phyloP scores from a whole-genome alignment of 2,797 vertebrate species.

The Sphaeramia orbicularis region DNA sequence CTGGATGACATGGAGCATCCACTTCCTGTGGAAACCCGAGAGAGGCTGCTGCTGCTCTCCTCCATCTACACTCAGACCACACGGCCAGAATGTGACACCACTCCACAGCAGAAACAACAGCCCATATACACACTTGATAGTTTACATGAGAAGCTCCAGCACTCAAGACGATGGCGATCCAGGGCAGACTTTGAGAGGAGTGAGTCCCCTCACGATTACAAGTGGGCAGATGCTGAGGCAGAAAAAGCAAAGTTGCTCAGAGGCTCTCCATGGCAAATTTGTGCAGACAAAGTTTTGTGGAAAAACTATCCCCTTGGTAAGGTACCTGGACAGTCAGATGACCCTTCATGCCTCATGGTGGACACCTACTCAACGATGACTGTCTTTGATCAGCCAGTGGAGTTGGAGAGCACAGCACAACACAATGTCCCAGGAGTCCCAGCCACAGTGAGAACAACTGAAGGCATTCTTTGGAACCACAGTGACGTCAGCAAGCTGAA shows the following conservation, averaged over 20 bases:
- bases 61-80: conserved; percentile 91
- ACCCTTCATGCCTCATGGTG: conserved; percentile 91
- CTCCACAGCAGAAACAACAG: conserved; percentile 70
- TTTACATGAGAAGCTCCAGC: conserved; percentile 85
- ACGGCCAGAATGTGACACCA: conserved; percentile 30
- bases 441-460: conserved; percentile 56
- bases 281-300: conserved; percentile 90
- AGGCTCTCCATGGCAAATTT: conserved; percentile 92
- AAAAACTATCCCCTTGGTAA: conserved; percentile 90
- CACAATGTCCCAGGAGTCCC: conserved; percentile 56
- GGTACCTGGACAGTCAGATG: conserved; percentile 92
- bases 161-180: conserved; percentile 47
- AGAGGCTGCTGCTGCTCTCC: conserved; percentile 90
- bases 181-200: conserved; percentile 32
- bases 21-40: conserved; percentile 85
- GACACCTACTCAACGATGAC: conserved; percentile 90
- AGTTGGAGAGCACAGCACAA: conserved; percentile 74
- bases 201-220: conserved; percentile 68
- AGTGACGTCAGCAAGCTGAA: conserved; percentile 82
- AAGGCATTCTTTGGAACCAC: conserved; percentile 81
- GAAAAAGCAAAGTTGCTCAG: conserved; percentile 85
- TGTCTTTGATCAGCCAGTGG: conserved; percentile 90
- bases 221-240: conserved; percentile 70
- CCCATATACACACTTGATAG: conserved; percentile 92
- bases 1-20: conserved; percentile 92